Evolutionary conservation across 2,888 invertebrate species (phyloP), one percentile per base, ranked within the genome.

Genomic region (Hermaeophaga mercurialis): DNA sequence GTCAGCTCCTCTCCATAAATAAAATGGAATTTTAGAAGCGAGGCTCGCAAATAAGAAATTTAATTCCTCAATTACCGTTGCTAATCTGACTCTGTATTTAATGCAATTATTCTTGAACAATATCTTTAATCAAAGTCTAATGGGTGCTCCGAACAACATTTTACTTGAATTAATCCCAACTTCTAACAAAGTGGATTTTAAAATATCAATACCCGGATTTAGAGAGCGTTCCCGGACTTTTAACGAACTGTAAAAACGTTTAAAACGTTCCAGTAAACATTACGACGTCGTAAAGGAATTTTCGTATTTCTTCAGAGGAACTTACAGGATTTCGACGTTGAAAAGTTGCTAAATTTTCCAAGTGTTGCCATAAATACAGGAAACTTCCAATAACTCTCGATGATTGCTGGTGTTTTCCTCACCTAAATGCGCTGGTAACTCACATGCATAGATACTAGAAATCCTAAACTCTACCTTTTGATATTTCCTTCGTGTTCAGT

Each of bases 211-310:
- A 41, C 33, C 18, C 14, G 50, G 31, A 41, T 43, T 50, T 22
- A 41, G 22, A 12, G 22, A 19, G 33, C 41, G 41, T 31, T 50
- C 24, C 22, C 41, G 14, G 43, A 38, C 22, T 12, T 17, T 33
- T 48, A 48, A 48, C 38, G 52, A 44, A 43, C 24, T 52, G 52
- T 43, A 44, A 52, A 52, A 52, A 33, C 43, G 31, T 52, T 52
- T 44, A 17, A 24, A 41, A 33, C 22, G 22, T 43, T 50, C 19
- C 33, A 50, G 50, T 52, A 52, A 44, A 52, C 43, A 43, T 34
- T 43, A 52, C 52, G 43, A 44, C 15, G 43, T 43, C 43, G 52
- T 52, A 34, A 33, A 52, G 39, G 43, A 19, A 14, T 33, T 41
- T 41, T 24, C 22, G 7, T 39, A 11, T 19, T 39, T 39, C 19